Percentiles rank a stretch among this genome's conserved stretches.
phyloP scores from a whole-genome alignment of 2,113 vertebrate genomes.

The cattle (Bos taurus) region ARS-UCD2.0 NC_037344.1:43430501-43431000 shows the following conservation, averaged over 20 bases:
- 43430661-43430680: background rate
- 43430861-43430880: background rate
- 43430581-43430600: background rate
- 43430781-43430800: background rate
- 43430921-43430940: background rate
- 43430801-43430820: background rate
- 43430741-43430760: background rate
- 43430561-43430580: background rate
- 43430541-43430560: background rate
- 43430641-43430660: background rate
- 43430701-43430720: background rate
- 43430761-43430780: background rate
- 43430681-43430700: background rate
- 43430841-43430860: background rate
- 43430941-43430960: background rate
- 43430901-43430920: too few relatives aligned
- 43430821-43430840: background rate
- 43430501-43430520: background rate
- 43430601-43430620: background rate
- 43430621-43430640: background rate
- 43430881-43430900: background rate
- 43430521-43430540: background rate
- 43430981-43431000: background rate
- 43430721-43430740: background rate
- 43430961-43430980: background rate